A percentile compares a stretch with the other conserved stretches of the same genome.
phyloP scores from a whole-genome alignment of 1,140 invertebrate genomes.

The Physella acuta region DNA sequence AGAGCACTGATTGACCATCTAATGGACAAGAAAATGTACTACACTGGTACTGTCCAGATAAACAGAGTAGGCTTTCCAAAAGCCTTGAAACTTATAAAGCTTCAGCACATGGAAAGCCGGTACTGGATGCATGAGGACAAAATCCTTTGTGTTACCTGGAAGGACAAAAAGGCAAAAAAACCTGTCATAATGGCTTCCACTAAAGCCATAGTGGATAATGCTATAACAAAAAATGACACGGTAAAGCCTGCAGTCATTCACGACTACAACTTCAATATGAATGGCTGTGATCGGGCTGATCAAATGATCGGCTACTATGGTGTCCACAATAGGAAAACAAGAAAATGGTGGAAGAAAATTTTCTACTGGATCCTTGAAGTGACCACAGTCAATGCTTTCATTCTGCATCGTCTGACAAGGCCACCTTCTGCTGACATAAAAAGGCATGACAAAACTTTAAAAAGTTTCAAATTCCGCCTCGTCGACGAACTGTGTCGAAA shows the following conservation, averaged over 20 bases:
- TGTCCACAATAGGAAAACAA: too few species aligned
- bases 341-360: constrained; percentile 7
- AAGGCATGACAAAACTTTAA: not conserved
- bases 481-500: not conserved
- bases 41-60: not conserved
- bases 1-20: not conserved
- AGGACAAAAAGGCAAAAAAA: not conserved
- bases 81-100: not conserved
- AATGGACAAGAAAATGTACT: not conserved
- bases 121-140: not conserved
- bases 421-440: not conserved
- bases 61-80: not conserved
- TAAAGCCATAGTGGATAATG: not conserved
- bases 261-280: not conserved
- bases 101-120: not conserved
- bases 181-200: not conserved
- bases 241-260: not conserved
- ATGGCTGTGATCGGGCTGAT: not conserved
- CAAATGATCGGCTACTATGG: not conserved
- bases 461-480: not conserved
- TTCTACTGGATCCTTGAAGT: not conserved
- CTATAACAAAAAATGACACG: not conserved
- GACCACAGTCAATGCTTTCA: not conserved
- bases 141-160: not conserved
- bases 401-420: not conserved